Base-by-base conservation (phyloP, 2,797 vertebrate species). In the Pseudopleuronectes americanus region DNA sequence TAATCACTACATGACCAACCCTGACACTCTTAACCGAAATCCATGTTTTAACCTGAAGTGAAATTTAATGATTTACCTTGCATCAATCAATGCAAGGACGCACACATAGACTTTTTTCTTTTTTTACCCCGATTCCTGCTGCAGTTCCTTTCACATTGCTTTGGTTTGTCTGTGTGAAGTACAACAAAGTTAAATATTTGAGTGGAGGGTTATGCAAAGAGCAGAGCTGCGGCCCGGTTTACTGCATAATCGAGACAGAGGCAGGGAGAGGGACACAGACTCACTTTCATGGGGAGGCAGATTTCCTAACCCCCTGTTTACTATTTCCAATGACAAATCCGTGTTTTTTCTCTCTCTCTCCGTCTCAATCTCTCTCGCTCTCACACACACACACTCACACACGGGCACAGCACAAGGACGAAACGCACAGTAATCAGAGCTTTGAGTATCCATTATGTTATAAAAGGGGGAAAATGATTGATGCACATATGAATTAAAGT, bases 401-500 rank as follows among this genome's bases (percentile, higher is more conserved):
- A 53, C 49, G 69, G 16, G 26, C 61, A 70, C 61, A 75, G 61
- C 66, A 79, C 90, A 92, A 92, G 91, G 89, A 89, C 90, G 91
- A 85, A 90, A 79, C 41, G 31, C 74, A 67, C 76, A 67, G 64
- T 81, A 76, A 88, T 89, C 81, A 80, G 72, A 84, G 81, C 76
- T 71, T 62, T 69, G 79, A 87, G 77, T 84, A 86, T 87, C 82
- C 87, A 88, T 90, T 91, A 90, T 88, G 74, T 86, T 91, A 79
- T 74, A 72, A 84, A 77, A 80, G 58, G 69, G 51, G 76, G 24
- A 55, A 86, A 90, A 87, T 92, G 92, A 94, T 93, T 90, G 93
- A 95, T 94, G 90, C 84, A 79, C 57, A 84, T 85, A 76, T 85
- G 81, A 93, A 94, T 93, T 90, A 92, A 93, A 92, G 92, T 90